Evolutionary conservation across 2,888 invertebrate genomes (phyloP), one percentile per base, ranked within the genome.

Genomic region (Watsonalla cultraria): DNA sequence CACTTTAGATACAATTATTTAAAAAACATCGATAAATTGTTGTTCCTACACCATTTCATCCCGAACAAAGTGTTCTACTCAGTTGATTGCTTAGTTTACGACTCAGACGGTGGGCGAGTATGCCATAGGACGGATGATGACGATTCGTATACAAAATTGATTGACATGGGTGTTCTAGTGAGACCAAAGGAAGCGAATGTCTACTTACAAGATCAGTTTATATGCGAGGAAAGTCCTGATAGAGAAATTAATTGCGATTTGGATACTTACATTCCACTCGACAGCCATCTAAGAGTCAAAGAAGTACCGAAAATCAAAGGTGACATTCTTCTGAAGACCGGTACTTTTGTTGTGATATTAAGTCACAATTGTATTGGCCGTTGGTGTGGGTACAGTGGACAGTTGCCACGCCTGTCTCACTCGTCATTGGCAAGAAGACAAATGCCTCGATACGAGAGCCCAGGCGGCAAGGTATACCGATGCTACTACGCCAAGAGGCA

Each of bases 41-140:
- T 84, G 55, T 86, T 89, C 55, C 64, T 90, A 51, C 65, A 68
- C 2, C 76, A 74, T 34, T 79, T 77, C 54, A 75, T 89, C 60
- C 67, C 60, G 6, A 59, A 73, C 47, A 86, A 86, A 68, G 65
- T 57, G 35, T 86, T 81, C 70, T 90, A 87, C 59, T 60, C 73
- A 51, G 84, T 84, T 47, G 88, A 90, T 68, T 90, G 90, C 68
- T 80, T 90, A 61, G 66, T 86, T 54, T 89, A 84, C n/a, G n/a
- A n/a, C 62, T 52, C 70, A 5, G 82, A 83, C 54, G 78, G 80
- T 56, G 79, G 76, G 51, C 81, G 85, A 58, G 76, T 89, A 6
- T 90, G 90, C 67, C 80, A 83, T 59, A 84, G 70, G 62, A 86
- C 82, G 64, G 77, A 67, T 51, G 64, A 69, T 53, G 59, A n/a